These are phyloP conservation scores for Myocastor coypus DNA, from an alignment of 2,113 vertebrate genomes.

Conservation along the genomic window DNA sequence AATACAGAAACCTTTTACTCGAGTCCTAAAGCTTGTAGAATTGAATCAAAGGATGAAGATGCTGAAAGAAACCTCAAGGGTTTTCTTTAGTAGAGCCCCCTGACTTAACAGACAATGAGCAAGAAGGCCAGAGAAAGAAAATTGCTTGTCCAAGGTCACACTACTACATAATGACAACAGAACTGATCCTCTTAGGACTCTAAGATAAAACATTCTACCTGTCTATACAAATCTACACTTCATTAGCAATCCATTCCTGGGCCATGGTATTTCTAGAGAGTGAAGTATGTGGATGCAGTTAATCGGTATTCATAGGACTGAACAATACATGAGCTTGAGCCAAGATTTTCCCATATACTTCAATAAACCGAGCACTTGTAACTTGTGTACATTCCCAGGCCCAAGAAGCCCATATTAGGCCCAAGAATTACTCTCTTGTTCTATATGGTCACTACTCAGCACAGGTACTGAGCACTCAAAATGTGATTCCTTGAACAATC, in stretches of 20 bases:
- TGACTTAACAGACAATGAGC: conserved; percentile 23
- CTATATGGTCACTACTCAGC: background rate
- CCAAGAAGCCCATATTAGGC: background rate
- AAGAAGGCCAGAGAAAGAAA: conserved; percentile 35
- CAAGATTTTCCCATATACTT: background rate
- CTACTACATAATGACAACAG: conserved; percentile 15
- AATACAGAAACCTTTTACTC: conserved; percentile 12
- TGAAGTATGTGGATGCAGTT: background rate
- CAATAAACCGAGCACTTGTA: background rate
- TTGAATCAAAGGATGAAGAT: conserved; percentile 32
- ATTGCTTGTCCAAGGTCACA: conserved; percentile 20
- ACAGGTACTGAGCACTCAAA: background rate
- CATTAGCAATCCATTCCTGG: background rate
- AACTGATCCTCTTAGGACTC: conserved; percentile 32
- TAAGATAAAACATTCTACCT: background rate
- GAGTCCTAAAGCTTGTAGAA: conserved; percentile 5
- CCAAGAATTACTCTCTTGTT: conserved; percentile 33
- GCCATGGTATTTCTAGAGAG: background rate
- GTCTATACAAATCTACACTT: background rate
- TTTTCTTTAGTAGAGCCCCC: conserved; percentile 4
- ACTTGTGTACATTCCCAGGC: background rate
- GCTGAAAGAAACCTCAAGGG: background rate
- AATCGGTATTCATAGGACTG: background rate
- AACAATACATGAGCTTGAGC: background rate
- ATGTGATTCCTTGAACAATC: background rate